Base-by-base conservation (phyloP, 1,140 invertebrate species). In the Drosophila sucinea region DNA sequence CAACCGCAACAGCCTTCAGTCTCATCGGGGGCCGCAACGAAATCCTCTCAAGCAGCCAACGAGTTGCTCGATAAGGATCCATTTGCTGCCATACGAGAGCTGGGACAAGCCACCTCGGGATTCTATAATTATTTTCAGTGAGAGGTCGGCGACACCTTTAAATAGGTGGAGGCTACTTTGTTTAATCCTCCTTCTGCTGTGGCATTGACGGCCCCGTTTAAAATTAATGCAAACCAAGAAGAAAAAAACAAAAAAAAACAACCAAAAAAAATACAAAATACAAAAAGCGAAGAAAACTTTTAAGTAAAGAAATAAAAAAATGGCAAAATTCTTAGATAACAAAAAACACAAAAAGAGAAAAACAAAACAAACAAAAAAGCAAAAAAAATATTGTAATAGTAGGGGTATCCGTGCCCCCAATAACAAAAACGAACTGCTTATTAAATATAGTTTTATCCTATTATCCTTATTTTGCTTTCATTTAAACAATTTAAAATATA, bases 91-190 rank as follows among this genome's bases (percentile, higher is more conserved):
- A 92, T 92, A 62, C 79, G 85, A 27, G 91, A 92, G 38, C 64
- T 91, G 70, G 92, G 90, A 30, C 91, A 92, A 76, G 90, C 89
- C 44, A 89, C 89, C 25, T 91, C 91, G 55, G 91, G 91, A 68
- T 92, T 91, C 64, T 92, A 92, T 62, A 92, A 92, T 61, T 92
- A 92, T 64, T 92, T 92, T 90, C 91, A 92, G 76, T 92, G 82
- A 92, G 68, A 29, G 4, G 11, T 23, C 25, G 71, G 60, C 56
- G 35, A 32, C 47, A 60, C 57, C 67, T 67, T 51, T 1, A 51
- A 27, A 51, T 27, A 27, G 23, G 44, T 51, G 44, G 44, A 51
- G 44, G 44, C 6, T 25, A 27, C 4, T 27, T 25, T 4, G 27
- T 51, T 51, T 8, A 27, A 51, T 27, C 23, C 23, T 47, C 44